Evolutionary conservation across 2,797 vertebrate species (phyloP).

Genomic region (Oryzias dopingdopingensis): DNA sequence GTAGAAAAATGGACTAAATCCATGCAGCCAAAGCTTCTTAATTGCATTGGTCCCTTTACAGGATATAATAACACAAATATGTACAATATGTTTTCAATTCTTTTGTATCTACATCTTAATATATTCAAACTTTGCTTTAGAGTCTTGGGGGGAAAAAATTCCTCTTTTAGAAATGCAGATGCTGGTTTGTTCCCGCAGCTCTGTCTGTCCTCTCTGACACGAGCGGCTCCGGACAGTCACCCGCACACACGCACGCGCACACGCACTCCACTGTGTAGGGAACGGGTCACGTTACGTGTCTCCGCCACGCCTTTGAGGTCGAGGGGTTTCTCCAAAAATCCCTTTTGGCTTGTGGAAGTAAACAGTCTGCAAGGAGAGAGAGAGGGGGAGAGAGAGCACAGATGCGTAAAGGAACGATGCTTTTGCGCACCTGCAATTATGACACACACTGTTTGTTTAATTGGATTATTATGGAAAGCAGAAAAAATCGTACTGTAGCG

Average conservation of each 20-base stretch:
- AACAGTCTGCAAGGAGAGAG: constrained; percentile 72
- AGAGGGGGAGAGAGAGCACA: background rate
- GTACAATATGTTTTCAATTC: constrained; percentile 74
- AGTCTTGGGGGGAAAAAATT: constrained; percentile 64
- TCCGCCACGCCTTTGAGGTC: constrained; percentile 71
- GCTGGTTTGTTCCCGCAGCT: constrained; percentile 4
- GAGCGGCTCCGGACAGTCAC: background rate
- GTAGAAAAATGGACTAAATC: constrained; percentile 64
- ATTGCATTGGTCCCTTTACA: constrained; percentile 80
- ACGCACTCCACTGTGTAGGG: constrained; percentile 32
- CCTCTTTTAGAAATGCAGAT: constrained; percentile 27
- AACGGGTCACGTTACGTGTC: constrained; percentile 61
- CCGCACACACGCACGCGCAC: background rate
- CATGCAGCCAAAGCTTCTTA: constrained; percentile 74
- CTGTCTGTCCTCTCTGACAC: background rate
- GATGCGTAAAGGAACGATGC: too few species aligned
- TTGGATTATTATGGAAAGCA: too few species aligned
- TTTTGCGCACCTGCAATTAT: too few species aligned
- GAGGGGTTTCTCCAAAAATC: constrained; percentile 75
- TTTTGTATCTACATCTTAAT: constrained; percentile 41
- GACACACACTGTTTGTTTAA: too few species aligned
- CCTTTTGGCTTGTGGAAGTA: constrained; percentile 76
- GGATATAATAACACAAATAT: constrained; percentile 71
- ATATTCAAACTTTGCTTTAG: constrained; percentile 69
- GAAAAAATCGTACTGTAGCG: too few species aligned